Conservation (phyloP, 2,113 vertebrate species). For the Xyrauchen texanus region DNA sequence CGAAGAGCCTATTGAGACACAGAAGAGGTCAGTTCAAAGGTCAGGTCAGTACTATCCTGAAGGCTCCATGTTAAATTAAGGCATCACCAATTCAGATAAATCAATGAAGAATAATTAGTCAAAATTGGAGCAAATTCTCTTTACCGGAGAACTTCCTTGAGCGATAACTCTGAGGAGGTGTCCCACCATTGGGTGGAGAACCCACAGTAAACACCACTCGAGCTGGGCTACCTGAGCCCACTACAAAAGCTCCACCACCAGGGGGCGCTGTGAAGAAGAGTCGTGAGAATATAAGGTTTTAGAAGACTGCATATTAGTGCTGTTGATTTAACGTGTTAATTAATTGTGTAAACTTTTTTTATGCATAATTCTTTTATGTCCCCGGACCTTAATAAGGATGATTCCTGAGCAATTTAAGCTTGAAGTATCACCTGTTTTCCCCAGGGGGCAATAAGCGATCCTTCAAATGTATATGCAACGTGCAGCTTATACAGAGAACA, state of each 20-base stretch:
- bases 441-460: no score
- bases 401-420: no score
- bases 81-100: not conserved
- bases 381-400: no score
- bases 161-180: slow-evolving; percentile 82
- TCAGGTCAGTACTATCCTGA: not conserved
- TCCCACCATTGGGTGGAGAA: slow-evolving; percentile 90
- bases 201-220: slow-evolving; percentile 94
- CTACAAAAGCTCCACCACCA: slow-evolving; percentile 74
- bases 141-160: slow-evolving; percentile 91
- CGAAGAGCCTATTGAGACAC: slow-evolving; percentile 81
- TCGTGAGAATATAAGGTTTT: not conserved
- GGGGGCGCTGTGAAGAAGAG: slow-evolving; percentile 73
- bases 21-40: not conserved
- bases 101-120: not conserved
- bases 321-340: no score
- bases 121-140: not conserved
- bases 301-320: not conserved
- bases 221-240: slow-evolving; percentile 82
- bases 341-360: no score
- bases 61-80: not conserved
- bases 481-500: no score
- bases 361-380: no score
- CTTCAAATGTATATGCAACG: no score
- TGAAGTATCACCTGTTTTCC: no score